Evolutionary conservation across 2,888 invertebrate genomes (phyloP), one percentile per base, ranked within the genome.

Genomic region (Agrochola lychnidis): DNA sequence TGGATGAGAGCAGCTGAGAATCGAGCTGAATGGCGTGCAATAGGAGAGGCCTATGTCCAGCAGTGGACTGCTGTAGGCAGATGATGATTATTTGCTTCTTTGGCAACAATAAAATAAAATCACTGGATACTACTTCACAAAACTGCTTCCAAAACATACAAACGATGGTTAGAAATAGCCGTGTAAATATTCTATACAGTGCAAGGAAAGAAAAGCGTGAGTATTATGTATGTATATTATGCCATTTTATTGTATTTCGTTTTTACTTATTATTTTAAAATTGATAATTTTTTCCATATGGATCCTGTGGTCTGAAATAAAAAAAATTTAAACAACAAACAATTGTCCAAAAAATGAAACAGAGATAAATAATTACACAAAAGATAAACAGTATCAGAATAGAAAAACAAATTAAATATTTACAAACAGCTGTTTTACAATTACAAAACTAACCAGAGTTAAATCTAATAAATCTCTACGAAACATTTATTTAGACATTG

Each of bases 401-500:
- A 22, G 48, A 75, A 40, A 66, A 51, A 16, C 12, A 25, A 48
- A 76, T 25, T 4, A 40, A 76, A 48, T 30, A 76, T 40, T 30
- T n/a, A 71, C 36, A 48, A 22, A 36, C 25, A 64, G 25, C 64
- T 36, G 61, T 63, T 25, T 73, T 53, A 48, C 14, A 51, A 42
- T 45, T 25, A 70, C 36, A 57, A 53, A 76, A 70, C 40, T 36
- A 67, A 73, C 73, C 59, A 68, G 62, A 56, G 42, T 53, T 40
- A 61, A 70, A 63, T 78, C 25, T 40, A 67, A 82, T 72, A 72
- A 75, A 66, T 75, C 36, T 61, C 12, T 42, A 25, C 14, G 14
- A 68, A 74, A 75, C 53, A 67, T 70, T 76, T 61, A 45, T 79
- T 78, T 82, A 63, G 62, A 71, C 42, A 42, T 70, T 64, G 51